Conservation (phyloP, 2,888 invertebrate species). For the Cremastinae sp. region DNA sequence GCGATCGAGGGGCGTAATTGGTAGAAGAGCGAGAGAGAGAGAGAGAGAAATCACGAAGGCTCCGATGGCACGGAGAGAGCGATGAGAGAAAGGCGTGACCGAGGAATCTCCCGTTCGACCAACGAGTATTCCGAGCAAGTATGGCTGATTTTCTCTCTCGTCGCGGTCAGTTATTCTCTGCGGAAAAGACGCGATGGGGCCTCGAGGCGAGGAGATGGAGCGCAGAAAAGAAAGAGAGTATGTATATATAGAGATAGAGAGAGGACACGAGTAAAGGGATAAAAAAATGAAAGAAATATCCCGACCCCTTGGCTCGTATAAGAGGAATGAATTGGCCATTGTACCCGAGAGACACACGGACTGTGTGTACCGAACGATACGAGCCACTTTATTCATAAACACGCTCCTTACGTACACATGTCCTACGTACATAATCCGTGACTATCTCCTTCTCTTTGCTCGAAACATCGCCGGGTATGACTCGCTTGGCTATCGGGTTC, state of each 20-base stretch:
- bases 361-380: constrained; percentile 59
- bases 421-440: constrained; percentile 15
- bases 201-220: constrained; percentile 15
- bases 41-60: constrained; percentile 25
- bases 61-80: constrained; percentile 39
- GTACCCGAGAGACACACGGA: constrained; percentile 54
- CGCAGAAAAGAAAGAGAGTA: too few relatives aligned
- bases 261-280: constrained; percentile 5
- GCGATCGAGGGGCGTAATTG: constrained; percentile 25
- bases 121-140: constrained; percentile 57
- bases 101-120: constrained; percentile 58
- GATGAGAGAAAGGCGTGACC: constrained; percentile 57
- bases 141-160: constrained; percentile 50
- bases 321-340: constrained; percentile 62
- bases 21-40: constrained; percentile 25
- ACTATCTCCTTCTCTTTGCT: constrained; percentile 36
- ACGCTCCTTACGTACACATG: constrained; percentile 55
- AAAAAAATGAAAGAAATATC: constrained; percentile 21
- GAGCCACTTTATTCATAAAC: constrained; percentile 64
- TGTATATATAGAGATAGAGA: too few relatives aligned
- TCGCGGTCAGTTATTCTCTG: constrained; percentile 37
- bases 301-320: constrained; percentile 37
- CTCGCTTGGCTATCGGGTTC: constrained; percentile 34
- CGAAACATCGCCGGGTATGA: constrained; percentile 41
- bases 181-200: constrained; percentile 24